A percentile compares a stretch with the other conserved stretches of the same genome.
phyloP scores from a whole-genome alignment of 2,888 invertebrate genomes.

The Byasa hedistus region DNA sequence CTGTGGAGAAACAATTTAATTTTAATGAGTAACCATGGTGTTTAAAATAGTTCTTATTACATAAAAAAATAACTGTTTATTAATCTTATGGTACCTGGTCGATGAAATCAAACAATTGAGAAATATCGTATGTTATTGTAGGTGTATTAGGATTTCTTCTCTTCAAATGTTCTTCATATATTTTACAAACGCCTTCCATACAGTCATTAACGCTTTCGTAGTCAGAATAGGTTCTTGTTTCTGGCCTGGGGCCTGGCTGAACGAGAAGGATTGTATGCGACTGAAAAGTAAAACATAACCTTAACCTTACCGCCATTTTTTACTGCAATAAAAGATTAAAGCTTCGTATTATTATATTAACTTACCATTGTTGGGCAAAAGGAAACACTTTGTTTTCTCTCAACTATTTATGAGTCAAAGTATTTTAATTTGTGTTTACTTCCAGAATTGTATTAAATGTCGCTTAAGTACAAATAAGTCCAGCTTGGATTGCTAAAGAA shows the following conservation, averaged over 20 bases:
- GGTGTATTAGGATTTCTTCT: constrained; percentile 96
- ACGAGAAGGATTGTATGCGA: constrained; percentile 98
- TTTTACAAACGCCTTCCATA: constrained; percentile 99
- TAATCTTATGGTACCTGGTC: constrained; percentile 83
- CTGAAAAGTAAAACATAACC: constrained; percentile 79
- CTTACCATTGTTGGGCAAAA: constrained; percentile 49
- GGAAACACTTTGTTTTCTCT: constrained; percentile 5
- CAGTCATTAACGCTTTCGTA: constrained; percentile 99
- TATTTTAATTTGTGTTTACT: constrained; percentile 2
- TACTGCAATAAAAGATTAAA: constrained; percentile 11
- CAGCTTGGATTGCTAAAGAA: background rate
- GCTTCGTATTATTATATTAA: constrained; percentile 26
- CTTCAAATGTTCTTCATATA: constrained; percentile 99
- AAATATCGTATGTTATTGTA: constrained; percentile 98
- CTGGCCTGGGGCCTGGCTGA: constrained; percentile 95
- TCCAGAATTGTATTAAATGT: constrained; percentile 11
- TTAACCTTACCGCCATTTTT: constrained; percentile 58
- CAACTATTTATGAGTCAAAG: constrained; percentile 9
- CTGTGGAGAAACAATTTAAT: constrained; percentile 52
- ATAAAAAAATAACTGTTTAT: background rate
- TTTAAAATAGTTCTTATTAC: background rate
- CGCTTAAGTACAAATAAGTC: background rate
- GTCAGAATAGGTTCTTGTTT: constrained; percentile 98
- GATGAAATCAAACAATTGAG: constrained; percentile 98
- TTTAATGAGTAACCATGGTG: background rate